Percentiles rank a stretch among this genome's conserved stretches.
Evolutionary conservation across 1,140 invertebrate genomes (phyloP).

Genomic region (Aphaenogaster floridana): DNA sequence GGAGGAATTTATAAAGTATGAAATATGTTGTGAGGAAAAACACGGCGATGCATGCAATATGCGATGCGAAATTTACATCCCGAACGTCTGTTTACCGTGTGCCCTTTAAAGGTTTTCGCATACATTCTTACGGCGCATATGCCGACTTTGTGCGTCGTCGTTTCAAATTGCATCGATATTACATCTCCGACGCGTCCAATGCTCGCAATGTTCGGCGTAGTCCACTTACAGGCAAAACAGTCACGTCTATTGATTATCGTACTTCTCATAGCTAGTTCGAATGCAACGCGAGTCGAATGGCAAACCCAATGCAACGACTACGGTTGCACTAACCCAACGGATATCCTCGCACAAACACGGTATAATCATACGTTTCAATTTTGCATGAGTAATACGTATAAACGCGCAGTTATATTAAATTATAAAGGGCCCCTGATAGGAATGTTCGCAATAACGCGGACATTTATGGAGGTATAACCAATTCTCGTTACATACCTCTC

Average conservation of each 20-base stretch:
- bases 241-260: slow-evolving; percentile 58
- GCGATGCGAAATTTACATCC: slow-evolving; percentile 62
- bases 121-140: slow-evolving; percentile 45
- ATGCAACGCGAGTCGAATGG: slow-evolving; percentile 29
- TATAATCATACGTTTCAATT: slow-evolving; percentile 46
- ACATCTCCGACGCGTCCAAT: slow-evolving; percentile 36
- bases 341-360: slow-evolving; percentile 35
- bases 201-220: slow-evolving; percentile 34
- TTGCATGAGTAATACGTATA: slow-evolving; percentile 31
- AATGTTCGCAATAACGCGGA: slow-evolving; percentile 60
- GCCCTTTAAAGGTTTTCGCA: slow-evolving; percentile 61
- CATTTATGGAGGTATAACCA: slow-evolving; percentile 59
- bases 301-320: slow-evolving; percentile 43
- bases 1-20: slow-evolving; percentile 63
- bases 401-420: slow-evolving; percentile 62
- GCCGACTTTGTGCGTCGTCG: slow-evolving; percentile 48
- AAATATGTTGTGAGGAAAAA: slow-evolving; percentile 65
- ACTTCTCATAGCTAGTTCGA: slow-evolving; percentile 22
- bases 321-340: slow-evolving; percentile 55
- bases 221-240: slow-evolving; percentile 43
- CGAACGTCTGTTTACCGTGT: slow-evolving; percentile 62
- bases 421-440: slow-evolving; percentile 55
- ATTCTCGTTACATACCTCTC: slow-evolving; percentile 38
- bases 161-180: slow-evolving; percentile 62
- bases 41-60: slow-evolving; percentile 62